These are phyloP conservation scores for Hoplodrina ambigua DNA, from an alignment of 2,888 invertebrate species.

Conservation along the genomic window DNA sequence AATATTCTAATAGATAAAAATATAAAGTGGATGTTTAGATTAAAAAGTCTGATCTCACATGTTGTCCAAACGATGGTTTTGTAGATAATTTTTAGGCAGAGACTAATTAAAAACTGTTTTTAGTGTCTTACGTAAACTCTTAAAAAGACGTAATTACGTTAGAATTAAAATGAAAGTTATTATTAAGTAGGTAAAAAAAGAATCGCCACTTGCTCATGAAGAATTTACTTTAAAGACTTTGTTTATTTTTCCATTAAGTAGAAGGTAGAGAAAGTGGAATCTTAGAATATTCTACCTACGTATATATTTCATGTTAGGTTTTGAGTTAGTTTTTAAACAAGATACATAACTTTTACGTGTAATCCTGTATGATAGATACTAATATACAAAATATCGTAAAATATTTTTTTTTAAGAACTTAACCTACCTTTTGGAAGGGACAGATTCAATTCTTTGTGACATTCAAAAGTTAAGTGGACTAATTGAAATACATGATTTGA, in stretches of 20 bases:
- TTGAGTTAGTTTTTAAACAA: too few species aligned
- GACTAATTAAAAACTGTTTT: constrained; percentile 5
- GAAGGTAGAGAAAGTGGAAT: constrained; percentile 24
- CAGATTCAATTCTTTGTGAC: too few species aligned
- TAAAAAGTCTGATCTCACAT: constrained; percentile 1
- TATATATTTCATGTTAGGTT: too few species aligned
- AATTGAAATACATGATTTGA: too few species aligned
- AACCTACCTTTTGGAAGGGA: too few species aligned
- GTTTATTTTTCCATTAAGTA: neutral
- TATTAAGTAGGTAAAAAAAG: constrained; percentile 13
- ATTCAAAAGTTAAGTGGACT: too few species aligned
- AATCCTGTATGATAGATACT: too few species aligned
- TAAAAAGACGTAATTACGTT: constrained; percentile 14
- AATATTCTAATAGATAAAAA: neutral
- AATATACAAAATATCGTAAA: too few species aligned
- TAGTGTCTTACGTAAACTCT: constrained; percentile 27
- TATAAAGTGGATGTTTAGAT: neutral
- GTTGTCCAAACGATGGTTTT: constrained; percentile 3
- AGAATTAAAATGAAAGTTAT: constrained; percentile 36
- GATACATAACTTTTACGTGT: too few species aligned
- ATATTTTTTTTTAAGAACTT: too few species aligned
- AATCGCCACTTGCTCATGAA: constrained; percentile 21
- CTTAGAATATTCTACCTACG: too few species aligned
- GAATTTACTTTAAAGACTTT: constrained; percentile 5
- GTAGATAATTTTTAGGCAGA: constrained; percentile 24